phyloP scores from a whole-genome alignment of 2,888 invertebrate genomes.

The Lordiphosa andalusiaca region DNA sequence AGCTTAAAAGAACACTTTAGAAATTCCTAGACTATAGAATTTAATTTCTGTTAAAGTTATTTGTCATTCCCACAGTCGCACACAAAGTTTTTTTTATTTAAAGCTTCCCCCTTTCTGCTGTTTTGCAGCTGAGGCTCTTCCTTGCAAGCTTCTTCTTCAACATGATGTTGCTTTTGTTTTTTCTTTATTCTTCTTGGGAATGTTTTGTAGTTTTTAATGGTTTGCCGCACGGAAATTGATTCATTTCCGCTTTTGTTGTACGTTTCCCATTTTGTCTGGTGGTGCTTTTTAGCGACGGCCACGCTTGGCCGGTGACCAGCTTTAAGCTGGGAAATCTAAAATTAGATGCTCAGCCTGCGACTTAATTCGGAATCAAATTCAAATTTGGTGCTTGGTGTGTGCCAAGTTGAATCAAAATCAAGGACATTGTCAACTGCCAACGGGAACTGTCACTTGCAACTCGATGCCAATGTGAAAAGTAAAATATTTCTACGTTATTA shows the following conservation, averaged over 20 bases:
- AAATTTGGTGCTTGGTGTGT: slow-evolving; percentile 6
- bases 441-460: slow-evolving; percentile 62
- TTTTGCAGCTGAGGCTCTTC: too few species aligned
- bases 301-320: not conserved
- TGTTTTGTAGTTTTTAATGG: slow-evolving; percentile 69
- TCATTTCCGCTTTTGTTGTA: slow-evolving; percentile 64
- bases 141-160: too few species aligned
- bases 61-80: not conserved
- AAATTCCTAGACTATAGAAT: too few species aligned
- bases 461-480: slow-evolving; percentile 40
- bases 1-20: too few species aligned
- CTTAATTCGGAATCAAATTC: slow-evolving; percentile 58
- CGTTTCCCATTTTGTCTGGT: slow-evolving; percentile 39
- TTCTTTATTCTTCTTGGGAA: slow-evolving; percentile 24
- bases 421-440: slow-evolving; percentile 51
- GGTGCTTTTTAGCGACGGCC: not conserved
- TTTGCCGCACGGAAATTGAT: slow-evolving; percentile 69
- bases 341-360: slow-evolving; percentile 29
- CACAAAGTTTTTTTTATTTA: not conserved
- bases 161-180: slow-evolving; percentile 32
- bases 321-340: slow-evolving; percentile 26
- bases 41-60: slow-evolving; percentile 8
- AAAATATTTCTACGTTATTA: slow-evolving; percentile 46
- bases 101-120: too few species aligned
- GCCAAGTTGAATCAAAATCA: slow-evolving; percentile 42